Percentiles rank a stretch among this genome's conserved stretches.
These are phyloP conservation scores for Micromesistius poutassou DNA, from an alignment of 2,797 vertebrate species.

Conservation along the genomic window DNA sequence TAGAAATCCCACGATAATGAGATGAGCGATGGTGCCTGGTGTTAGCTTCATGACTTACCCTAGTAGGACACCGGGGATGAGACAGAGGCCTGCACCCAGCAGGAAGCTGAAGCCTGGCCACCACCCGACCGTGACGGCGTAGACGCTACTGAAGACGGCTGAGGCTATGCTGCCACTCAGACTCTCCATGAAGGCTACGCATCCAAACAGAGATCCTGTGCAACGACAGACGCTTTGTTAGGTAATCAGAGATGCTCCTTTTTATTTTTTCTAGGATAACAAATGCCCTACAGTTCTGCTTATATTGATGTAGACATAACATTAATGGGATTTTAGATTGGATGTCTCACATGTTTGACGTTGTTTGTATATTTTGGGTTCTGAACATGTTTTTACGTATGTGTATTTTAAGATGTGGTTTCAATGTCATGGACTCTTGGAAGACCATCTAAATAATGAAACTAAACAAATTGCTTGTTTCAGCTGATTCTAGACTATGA, in stretches of 20 bases:
- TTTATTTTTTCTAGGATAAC: too few species aligned
- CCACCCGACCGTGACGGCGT: conserved; percentile 84
- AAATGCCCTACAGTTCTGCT: too few species aligned
- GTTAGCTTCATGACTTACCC: conserved; percentile 72
- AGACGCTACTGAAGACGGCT: conserved; percentile 80
- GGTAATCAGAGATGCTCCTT: too few species aligned
- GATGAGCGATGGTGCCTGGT: background rate
- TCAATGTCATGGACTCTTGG: background rate
- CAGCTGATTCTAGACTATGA: too few species aligned
- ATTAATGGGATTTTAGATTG: background rate
- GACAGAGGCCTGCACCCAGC: conserved; percentile 77
- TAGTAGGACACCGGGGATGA: conserved; percentile 76
- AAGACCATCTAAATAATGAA: too few species aligned
- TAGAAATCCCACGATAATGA: background rate
- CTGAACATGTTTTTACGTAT: background rate
- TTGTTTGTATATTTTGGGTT: background rate
- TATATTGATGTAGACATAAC: background rate
- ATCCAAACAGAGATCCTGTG: conserved; percentile 89
- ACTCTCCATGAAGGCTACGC: conserved; percentile 84
- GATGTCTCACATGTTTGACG: background rate
- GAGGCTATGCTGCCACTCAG: conserved; percentile 66
- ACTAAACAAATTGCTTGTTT: too few species aligned
- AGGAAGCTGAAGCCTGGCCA: conserved; percentile 86
- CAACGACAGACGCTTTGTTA: conserved; percentile 18
- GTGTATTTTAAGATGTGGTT: background rate